phyloP scores from a whole-genome alignment of 2,113 vertebrate species.

The Halcyon senegalensis region DNA sequence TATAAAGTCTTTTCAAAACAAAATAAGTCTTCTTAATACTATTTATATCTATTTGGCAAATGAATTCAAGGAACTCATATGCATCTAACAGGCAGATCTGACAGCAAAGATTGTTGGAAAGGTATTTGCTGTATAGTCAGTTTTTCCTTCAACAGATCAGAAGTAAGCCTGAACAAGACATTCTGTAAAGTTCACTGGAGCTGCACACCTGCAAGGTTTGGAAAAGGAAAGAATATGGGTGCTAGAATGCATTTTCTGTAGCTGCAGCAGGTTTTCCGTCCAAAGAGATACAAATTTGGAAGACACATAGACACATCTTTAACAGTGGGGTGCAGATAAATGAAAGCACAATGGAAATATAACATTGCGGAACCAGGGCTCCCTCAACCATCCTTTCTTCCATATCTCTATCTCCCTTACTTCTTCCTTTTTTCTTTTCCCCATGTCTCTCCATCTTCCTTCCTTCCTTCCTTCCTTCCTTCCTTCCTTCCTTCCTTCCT shows the following conservation, averaged over 20 bases:
- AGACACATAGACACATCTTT: not conserved
- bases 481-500: not conserved
- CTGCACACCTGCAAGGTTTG: not conserved
- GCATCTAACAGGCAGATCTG: not conserved
- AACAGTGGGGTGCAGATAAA: not conserved
- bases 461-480: not conserved
- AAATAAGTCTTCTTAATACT: not conserved
- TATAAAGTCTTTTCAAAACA: not conserved
- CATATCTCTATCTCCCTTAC: not conserved
- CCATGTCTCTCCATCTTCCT: not conserved
- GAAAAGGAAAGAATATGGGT: not conserved
- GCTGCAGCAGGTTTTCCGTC: not conserved
- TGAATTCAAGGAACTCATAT: not conserved
- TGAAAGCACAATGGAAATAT: not conserved
- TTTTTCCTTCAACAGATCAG: not conserved
- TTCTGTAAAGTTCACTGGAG: not conserved
- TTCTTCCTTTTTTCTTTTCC: not conserved
- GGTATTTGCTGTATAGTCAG: not conserved
- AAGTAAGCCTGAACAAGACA: not conserved
- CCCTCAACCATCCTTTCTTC: not conserved
- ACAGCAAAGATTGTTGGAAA: not conserved
- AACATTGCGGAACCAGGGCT: not conserved
- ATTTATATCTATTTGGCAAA: conserved; percentile 10
- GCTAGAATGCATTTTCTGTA: not conserved
- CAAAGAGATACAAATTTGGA: not conserved